These are phyloP conservation scores for Scolanthus callimorphus DNA, from an alignment of 92 coral and sea anemone species.

Conservation along the genomic window DNA sequence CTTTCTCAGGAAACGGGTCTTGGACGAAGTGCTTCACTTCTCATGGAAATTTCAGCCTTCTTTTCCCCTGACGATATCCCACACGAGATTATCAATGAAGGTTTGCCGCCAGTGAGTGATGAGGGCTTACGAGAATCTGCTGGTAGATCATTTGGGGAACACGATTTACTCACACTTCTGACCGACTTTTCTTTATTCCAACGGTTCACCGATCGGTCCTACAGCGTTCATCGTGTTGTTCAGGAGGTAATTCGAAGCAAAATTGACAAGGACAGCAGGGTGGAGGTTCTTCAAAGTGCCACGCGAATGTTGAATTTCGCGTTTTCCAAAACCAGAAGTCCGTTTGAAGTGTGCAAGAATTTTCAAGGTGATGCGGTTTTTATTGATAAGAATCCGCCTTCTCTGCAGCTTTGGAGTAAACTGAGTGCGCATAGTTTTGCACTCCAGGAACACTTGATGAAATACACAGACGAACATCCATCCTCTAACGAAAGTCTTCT, in stretches of 20 bases:
- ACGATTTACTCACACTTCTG: constrained; percentile 55
- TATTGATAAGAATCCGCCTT: constrained; percentile 48
- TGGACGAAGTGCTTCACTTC: constrained; percentile 41
- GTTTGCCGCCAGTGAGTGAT: constrained; percentile 34
- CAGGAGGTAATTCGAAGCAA: constrained; percentile 77
- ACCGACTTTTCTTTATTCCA: constrained; percentile 87
- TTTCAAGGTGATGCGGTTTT: constrained; percentile 56
- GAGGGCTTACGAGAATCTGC: constrained; percentile 18
- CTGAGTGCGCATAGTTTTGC: constrained; percentile 52
- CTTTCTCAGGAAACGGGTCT: constrained; percentile 30
- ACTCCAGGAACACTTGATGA: constrained; percentile 44
- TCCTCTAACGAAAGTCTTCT: constrained; percentile 7
- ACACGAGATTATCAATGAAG: constrained; percentile 67
- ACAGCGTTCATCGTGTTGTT: constrained; percentile 82
- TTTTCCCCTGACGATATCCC: constrained; percentile 78
- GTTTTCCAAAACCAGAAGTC: constrained; percentile 46
- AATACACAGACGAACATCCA: constrained; percentile 3
- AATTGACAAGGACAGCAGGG: constrained; percentile 7
- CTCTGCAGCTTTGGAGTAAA: constrained; percentile 64
- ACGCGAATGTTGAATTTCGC: constrained; percentile 52
- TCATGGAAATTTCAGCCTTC: constrained; percentile 74
- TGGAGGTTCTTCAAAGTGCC: constrained; percentile 47
- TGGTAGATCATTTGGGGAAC: constrained; percentile 23
- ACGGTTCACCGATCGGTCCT: constrained; percentile 35
- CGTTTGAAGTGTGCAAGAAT: constrained; percentile 46